Percentiles rank a stretch among this genome's conserved stretches.
phyloP scores from a whole-genome alignment of 2,888 invertebrate species.

The Metacarcinus magister region DNA sequence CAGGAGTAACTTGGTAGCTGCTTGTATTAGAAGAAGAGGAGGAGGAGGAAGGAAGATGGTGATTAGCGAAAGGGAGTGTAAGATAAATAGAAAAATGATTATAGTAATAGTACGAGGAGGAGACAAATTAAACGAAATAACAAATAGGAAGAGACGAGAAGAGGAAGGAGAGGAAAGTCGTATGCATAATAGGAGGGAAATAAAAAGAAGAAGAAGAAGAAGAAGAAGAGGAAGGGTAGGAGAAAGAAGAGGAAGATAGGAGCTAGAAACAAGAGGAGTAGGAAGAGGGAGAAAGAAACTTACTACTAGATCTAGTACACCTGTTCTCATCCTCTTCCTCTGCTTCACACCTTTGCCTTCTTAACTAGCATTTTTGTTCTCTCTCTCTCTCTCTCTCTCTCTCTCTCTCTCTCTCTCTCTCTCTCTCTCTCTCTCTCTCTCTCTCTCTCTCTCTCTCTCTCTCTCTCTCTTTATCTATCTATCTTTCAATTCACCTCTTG shows the following conservation, averaged over 20 bases:
- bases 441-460: not conserved
- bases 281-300: not conserved
- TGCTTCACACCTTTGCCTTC: not conserved
- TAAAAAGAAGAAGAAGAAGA: not conserved
- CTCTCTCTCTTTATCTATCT: too few species aligned
- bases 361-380: not conserved
- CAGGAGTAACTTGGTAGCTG: not conserved
- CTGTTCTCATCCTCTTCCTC: not conserved
- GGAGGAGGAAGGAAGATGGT: not conserved
- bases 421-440: not conserved
- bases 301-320: not conserved
- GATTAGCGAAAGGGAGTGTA: slow-evolving; percentile 17
- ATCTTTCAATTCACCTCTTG: not conserved
- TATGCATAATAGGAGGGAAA: not conserved
- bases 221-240: not conserved
- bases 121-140: not conserved
- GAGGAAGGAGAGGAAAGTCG: not conserved
- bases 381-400: not conserved
- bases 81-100: slow-evolving; percentile 28
- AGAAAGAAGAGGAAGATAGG: not conserved
- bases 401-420: not conserved
- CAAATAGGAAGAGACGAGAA: not conserved
- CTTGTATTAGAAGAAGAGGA: not conserved
- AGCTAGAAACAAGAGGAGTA: not conserved
- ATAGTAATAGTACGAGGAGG: not conserved